These are phyloP conservation scores for Lysandra coridon DNA, from an alignment of 2,888 invertebrate species.

Conservation along the genomic window DNA sequence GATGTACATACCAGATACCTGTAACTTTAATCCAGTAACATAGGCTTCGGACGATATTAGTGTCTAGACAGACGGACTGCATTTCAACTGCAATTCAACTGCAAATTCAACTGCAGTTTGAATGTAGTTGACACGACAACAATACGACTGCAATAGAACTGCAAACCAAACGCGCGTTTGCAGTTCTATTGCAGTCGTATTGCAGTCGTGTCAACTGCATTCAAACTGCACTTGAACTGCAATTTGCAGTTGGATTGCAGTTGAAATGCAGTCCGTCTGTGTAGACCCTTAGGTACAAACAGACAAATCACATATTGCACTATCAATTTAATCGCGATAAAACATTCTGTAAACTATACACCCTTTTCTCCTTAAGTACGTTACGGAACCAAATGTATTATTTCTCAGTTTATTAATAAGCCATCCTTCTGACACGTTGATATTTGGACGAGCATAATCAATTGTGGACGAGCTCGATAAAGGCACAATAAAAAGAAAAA, in stretches of 20 bases:
- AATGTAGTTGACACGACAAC: too few relatives aligned
- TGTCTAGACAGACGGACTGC: too few relatives aligned
- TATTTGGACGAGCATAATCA: conserved; percentile 45
- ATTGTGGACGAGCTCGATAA: conserved; percentile 37
- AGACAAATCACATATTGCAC: not conserved
- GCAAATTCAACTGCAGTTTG: too few relatives aligned
- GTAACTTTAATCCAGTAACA: not conserved
- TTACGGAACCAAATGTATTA: conserved; percentile 18
- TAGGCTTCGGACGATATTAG: not conserved
- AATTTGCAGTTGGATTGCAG: too few relatives aligned
- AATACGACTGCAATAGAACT: too few relatives aligned
- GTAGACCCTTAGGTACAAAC: not conserved
- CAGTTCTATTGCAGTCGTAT: too few relatives aligned
- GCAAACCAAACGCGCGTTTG: too few relatives aligned
- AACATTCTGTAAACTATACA: not conserved
- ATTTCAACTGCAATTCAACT: too few relatives aligned
- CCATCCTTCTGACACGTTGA: conserved; percentile 48
- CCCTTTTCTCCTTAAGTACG: not conserved
- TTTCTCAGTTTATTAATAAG: conserved; percentile 49
- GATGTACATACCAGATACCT: not conserved
- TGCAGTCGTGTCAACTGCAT: too few relatives aligned
- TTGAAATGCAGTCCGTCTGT: too few relatives aligned
- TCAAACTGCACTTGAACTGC: too few relatives aligned
- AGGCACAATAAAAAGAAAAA: conserved; percentile 33
- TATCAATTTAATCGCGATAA: too few relatives aligned